Evolutionary conservation across 2,113 vertebrate species (phyloP).

Genomic region (Penelope pileata): DNA sequence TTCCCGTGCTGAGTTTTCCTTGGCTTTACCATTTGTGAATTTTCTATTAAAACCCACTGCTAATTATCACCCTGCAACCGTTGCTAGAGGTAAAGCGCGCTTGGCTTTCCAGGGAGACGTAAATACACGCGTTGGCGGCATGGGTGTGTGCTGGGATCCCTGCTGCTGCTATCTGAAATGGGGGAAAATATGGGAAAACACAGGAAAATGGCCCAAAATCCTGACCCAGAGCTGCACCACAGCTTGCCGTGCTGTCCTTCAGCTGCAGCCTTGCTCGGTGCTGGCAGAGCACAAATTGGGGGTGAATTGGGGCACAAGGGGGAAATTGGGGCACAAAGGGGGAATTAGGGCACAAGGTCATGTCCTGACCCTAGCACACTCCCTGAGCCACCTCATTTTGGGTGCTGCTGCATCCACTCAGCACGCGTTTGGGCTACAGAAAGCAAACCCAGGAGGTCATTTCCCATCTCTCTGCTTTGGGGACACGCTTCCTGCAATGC

Average conservation of each 20-base stretch:
- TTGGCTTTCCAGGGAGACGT: background rate
- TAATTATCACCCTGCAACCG: background rate
- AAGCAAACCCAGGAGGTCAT: background rate
- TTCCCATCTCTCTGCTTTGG: background rate
- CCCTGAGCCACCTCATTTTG: background rate
- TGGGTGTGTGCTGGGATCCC: accelerated
- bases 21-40: background rate
- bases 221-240: background rate
- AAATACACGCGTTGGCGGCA: accelerated
- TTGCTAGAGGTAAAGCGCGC: accelerated
- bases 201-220: accelerated
- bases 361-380: background rate
- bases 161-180: background rate
- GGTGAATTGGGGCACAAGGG: too few species aligned
- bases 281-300: too few species aligned
- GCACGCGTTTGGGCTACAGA: too few species aligned
- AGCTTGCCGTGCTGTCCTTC: background rate
- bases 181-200: background rate
- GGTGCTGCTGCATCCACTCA: background rate
- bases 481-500: too few species aligned
- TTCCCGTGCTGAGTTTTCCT: background rate
- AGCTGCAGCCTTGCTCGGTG: too few species aligned
- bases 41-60: background rate
- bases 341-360: background rate
- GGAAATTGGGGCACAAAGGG: too few species aligned